Conservation (phyloP, 2,113 vertebrate species). For the Eurypyga helias region DNA sequence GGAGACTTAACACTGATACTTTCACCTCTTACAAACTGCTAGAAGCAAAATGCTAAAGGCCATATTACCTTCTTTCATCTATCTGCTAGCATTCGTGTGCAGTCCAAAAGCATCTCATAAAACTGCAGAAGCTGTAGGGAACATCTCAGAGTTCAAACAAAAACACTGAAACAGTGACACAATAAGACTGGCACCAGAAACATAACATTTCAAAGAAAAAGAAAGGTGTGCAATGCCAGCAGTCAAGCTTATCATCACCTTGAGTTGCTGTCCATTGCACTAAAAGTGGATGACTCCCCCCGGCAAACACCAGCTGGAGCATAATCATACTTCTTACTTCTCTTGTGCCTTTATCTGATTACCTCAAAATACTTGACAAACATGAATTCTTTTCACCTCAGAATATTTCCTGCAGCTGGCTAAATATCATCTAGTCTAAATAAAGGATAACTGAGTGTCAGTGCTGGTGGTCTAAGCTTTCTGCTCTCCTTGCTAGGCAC, state of each 20-base stretch:
- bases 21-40: neutral
- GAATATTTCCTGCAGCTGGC: neutral
- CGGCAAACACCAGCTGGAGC: neutral
- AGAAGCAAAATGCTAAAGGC: slow-evolving; percentile 15
- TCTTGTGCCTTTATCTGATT: neutral
- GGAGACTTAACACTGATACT: neutral
- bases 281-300: neutral
- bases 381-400: neutral
- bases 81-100: neutral
- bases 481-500: rapidly evolving
- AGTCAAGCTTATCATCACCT: neutral
- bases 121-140: neutral
- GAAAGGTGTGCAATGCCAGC: rapidly evolving
- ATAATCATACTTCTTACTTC: neutral
- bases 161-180: neutral
- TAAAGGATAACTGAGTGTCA: neutral
- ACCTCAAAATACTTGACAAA: neutral
- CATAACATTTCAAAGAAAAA: neutral
- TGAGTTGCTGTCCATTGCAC: neutral
- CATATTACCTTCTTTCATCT: neutral
- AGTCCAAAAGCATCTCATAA: neutral
- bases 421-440: neutral
- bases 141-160: neutral
- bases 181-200: neutral
- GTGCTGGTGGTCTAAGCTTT: neutral